A percentile compares a stretch with the other conserved stretches of the same genome.
Conservation (phyloP, 2,888 invertebrate genomes). For the Drosophila subquinaria region DNA sequence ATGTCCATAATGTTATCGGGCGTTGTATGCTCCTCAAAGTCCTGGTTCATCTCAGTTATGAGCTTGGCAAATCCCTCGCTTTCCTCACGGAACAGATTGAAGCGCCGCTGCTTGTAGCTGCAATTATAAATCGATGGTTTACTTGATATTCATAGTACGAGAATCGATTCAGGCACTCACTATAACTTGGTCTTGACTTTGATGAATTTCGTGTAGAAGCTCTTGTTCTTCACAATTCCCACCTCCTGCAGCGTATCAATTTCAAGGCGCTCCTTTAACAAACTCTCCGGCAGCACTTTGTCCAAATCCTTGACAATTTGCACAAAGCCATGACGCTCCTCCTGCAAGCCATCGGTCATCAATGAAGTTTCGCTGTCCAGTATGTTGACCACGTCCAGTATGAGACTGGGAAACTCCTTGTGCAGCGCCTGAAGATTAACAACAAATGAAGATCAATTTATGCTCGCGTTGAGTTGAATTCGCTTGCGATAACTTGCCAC, state of each 20-base stretch:
- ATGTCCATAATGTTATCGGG: conserved; percentile 92
- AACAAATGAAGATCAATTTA: neutral
- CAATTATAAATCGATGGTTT: conserved; percentile 76
- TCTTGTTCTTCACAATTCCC: conserved; percentile 94
- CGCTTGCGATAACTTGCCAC: conserved; percentile 87
- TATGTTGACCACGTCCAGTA: conserved; percentile 93
- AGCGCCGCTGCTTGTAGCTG: conserved; percentile 99
- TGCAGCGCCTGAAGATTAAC: conserved; percentile 88
- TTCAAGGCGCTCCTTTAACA: conserved; percentile 96
- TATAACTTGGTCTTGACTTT: conserved; percentile 99
- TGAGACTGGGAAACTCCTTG: conserved; percentile 92
- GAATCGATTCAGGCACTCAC: conserved; percentile 88
- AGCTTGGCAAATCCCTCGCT: conserved; percentile 99
- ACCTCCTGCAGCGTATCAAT: conserved; percentile 97
- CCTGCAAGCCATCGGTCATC: conserved; percentile 88
- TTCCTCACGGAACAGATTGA: conserved; percentile 99
- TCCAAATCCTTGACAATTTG: conserved; percentile 92
- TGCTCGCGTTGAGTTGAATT: neutral
- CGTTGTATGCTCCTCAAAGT: conserved; percentile 86
- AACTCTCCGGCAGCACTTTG: conserved; percentile 93
- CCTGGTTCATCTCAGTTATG: conserved; percentile 96
- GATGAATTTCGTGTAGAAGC: conserved; percentile 97
- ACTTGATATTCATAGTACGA: neutral
- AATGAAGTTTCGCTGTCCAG: conserved; percentile 92
- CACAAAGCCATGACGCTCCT: conserved; percentile 91